A percentile compares a stretch with the other conserved stretches of the same genome.
phyloP scores from a whole-genome alignment of 2,797 vertebrate species.

The Salmo trutta region DNA sequence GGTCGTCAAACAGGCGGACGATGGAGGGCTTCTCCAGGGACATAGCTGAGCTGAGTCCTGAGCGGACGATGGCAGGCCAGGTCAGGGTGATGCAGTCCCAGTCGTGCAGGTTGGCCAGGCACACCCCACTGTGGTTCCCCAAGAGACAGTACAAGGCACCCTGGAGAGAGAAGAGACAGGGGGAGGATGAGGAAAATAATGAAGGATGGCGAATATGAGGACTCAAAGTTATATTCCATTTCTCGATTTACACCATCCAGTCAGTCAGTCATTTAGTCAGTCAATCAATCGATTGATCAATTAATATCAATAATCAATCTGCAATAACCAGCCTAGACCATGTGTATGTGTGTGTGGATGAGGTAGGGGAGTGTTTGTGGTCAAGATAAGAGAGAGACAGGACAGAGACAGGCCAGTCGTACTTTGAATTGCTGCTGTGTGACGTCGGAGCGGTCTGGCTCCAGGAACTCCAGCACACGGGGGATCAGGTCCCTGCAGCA shows the following conservation, averaged over 20 bases:
- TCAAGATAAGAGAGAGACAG: no score
- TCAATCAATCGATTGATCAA: no score
- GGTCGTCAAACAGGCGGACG: constrained; percentile 95
- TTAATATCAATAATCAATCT: no score
- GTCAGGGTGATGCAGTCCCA: constrained; percentile 95
- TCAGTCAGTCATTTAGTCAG: no score
- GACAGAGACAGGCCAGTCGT: constrained; percentile 38
- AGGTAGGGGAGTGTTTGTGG: no score
- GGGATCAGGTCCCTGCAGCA: constrained; percentile 96
- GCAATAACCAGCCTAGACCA: no score
- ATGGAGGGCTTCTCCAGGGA: constrained; percentile 97
- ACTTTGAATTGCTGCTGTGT: constrained; percentile 98
- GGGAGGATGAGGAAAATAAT: no score
- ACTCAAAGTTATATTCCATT: no score
- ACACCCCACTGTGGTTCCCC: constrained; percentile 91
- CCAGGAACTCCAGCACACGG: constrained; percentile 88
- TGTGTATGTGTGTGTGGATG: no score
- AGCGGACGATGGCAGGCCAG: constrained; percentile 92
- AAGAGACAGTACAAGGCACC: constrained; percentile 97
- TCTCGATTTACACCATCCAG: no score
- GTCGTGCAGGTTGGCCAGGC: constrained; percentile 93
- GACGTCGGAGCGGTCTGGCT: constrained; percentile 81
- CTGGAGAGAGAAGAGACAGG: constrained; percentile 59
- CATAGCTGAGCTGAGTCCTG: constrained; percentile 94
- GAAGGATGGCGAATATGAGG: no score